Conservation (phyloP, 2,797 vertebrate species). For the Champsocephalus esox region DNA sequence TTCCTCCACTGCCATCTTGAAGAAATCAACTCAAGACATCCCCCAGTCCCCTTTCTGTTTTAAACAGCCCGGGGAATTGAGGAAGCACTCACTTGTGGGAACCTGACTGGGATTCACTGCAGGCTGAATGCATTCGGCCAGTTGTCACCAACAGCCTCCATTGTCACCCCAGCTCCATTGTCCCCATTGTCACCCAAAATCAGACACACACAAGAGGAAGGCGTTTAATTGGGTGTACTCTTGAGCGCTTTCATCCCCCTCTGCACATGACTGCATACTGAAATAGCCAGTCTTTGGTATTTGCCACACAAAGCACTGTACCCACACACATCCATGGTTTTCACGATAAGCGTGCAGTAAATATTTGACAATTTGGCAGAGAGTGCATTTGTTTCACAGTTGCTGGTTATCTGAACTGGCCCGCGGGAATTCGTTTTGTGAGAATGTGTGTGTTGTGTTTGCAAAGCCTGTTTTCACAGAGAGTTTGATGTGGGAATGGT, state of each 20-base stretch:
- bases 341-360: slow-evolving; percentile 76
- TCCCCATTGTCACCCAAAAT: slow-evolving; percentile 80
- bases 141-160: slow-evolving; percentile 79
- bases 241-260: slow-evolving; percentile 77
- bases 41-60: slow-evolving; percentile 39
- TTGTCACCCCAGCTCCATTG: slow-evolving; percentile 76
- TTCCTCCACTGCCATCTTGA: slow-evolving; percentile 11
- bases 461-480: slow-evolving; percentile 74
- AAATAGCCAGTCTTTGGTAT: slow-evolving; percentile 62
- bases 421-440: slow-evolving; percentile 70
- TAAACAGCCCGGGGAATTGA: slow-evolving; percentile 57
- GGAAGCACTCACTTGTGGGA: slow-evolving; percentile 81
- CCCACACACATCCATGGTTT: slow-evolving; percentile 58
- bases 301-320: slow-evolving; percentile 71
- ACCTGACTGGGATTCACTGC: slow-evolving; percentile 78
- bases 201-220: slow-evolving; percentile 84
- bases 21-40: slow-evolving; percentile 25
- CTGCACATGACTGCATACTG: slow-evolving; percentile 72
- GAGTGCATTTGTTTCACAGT: slow-evolving; percentile 58
- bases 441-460: slow-evolving; percentile 79
- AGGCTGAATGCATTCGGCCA: slow-evolving; percentile 73
- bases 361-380: slow-evolving; percentile 76
- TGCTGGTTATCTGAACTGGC: slow-evolving; percentile 65
- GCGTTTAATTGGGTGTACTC: slow-evolving; percentile 85
- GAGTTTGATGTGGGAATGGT: slow-evolving; percentile 80